Base-by-base conservation (phyloP, 2,113 vertebrate species). In the Apodemus speciosus region DNA sequence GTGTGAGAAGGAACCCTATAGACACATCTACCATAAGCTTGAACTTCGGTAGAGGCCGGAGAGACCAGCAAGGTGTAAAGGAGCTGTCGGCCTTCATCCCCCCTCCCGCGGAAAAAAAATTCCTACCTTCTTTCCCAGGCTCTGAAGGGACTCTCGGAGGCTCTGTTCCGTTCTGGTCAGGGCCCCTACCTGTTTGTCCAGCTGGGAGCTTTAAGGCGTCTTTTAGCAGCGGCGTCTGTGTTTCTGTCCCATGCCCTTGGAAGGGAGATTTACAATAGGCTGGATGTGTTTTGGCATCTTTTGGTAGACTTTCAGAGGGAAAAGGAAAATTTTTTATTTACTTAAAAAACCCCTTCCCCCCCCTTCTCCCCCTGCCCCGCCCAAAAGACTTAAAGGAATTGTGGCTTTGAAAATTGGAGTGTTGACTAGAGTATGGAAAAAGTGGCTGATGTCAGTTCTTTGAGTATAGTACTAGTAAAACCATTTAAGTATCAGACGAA, bases 381-480 rank as follows among this genome's bases (percentile, higher is more conserved):
- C 90, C 86, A 94, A 95, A 79, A 90, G 90, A 90, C 92, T 83
- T 95, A 96, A 95, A 56, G 86, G 88, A 91, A 96, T 95, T 95
- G 94, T 86, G 95, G 94, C 91, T 96, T 96, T 96, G 91, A 77
- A 93, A 96, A 96, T 94, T 95, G 95, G 76, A 92, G 66, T 96
- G 96, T 97, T 96, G 79, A 87, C 53, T 90, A 66, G 85, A 93
- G 73, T 96, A 79, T 96, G 91, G 81, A 43, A n/a, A 66, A 75
- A 94, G 92, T 95, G 95, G 95, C 73, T 95, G 93, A 89, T 96
- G 96, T 96, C 92, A 96, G 95, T 96, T 69, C 79, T 91, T 92
- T 95, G 93, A 89, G 92, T 95, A 92, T 64, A 71, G 87, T 96
- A 89, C 73, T 96, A 96, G 91, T 96, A 96, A 96, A 96, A 96